A percentile compares a stretch with the other conserved stretches of the same genome.
Conservation (phyloP, 2,797 vertebrate genomes). For the Australoheros facetus region DNA sequence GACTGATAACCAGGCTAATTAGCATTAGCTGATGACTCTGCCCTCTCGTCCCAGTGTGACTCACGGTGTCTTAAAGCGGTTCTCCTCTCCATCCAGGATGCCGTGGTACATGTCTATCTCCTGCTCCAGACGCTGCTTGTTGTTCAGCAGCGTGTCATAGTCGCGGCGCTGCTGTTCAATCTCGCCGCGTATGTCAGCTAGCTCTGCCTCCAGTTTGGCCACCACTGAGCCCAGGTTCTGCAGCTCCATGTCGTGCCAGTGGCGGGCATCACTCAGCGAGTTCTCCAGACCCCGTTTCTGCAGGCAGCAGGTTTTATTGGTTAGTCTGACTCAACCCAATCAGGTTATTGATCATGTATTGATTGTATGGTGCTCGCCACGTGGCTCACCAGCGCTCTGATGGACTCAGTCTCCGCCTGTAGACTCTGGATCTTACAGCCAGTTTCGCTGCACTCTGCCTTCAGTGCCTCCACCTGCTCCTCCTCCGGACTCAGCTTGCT, state of each 20-base stretch:
- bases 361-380: background rate
- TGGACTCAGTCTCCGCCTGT: constrained; percentile 91
- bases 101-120: constrained; percentile 88
- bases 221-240: constrained; percentile 92
- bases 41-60: background rate
- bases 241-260: constrained; percentile 92
- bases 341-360: background rate
- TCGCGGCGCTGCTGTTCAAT: constrained; percentile 87
- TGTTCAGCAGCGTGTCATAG: constrained; percentile 83
- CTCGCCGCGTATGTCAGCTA: constrained; percentile 85
- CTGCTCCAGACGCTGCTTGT: constrained; percentile 88
- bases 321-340: background rate
- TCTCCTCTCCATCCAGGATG: constrained; percentile 91
- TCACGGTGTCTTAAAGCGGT: constrained; percentile 70
- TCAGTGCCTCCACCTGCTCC: constrained; percentile 85
- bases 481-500: constrained; percentile 84
- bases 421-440: constrained; percentile 90
- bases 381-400: constrained; percentile 85
- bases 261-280: constrained; percentile 86
- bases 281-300: constrained; percentile 94
- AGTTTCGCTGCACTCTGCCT: constrained; percentile 83
- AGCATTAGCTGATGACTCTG: background rate
- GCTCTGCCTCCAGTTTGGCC: constrained; percentile 89
- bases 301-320: background rate
- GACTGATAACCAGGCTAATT: background rate